A percentile compares a stretch with the other conserved stretches of the same genome.
These are phyloP conservation scores for Sylvilagus floridanus DNA, from an alignment of 2,797 vertebrate species.

Conservation along the genomic window DNA sequence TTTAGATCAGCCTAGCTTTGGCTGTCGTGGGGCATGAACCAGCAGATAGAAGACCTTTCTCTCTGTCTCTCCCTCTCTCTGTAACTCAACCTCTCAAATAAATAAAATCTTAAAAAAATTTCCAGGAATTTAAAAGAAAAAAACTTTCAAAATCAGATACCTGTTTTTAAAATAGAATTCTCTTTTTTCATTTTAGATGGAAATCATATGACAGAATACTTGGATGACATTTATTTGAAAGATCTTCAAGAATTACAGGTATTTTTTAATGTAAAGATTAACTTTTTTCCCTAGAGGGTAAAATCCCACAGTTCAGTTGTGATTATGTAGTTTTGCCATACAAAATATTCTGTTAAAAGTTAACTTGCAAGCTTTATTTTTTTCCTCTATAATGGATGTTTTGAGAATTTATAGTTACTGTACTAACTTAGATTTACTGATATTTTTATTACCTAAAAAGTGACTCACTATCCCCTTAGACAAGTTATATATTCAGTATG, in stretches of 20 bases:
- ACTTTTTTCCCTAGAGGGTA: slow-evolving; percentile 18
- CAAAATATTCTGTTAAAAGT: slow-evolving; percentile 41
- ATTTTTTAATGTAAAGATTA: slow-evolving; percentile 66
- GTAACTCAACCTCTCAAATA: too few species aligned
- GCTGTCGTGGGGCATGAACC: too few species aligned
- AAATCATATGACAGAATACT: slow-evolving; percentile 73
- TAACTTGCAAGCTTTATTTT: not conserved
- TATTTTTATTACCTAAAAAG: not conserved
- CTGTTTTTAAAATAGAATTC: slow-evolving; percentile 37
- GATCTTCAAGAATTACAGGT: slow-evolving; percentile 77
- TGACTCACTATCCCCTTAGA: not conserved
- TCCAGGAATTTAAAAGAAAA: not conserved
- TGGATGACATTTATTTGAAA: slow-evolving; percentile 39
- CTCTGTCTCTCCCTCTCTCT: too few species aligned
- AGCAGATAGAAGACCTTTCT: too few species aligned
- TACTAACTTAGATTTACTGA: not conserved
- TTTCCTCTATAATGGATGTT: not conserved
- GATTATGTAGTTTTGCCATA: slow-evolving; percentile 9
- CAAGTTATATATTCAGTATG: not conserved
- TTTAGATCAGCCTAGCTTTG: too few species aligned
- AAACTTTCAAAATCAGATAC: not conserved
- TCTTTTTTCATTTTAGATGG: slow-evolving; percentile 78
- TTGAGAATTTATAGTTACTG: not conserved
- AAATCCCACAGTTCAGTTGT: slow-evolving; percentile 56
- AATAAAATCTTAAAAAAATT: too few species aligned